Conservation (phyloP, 2,797 vertebrate species). For the Danio tinwini region DNA sequence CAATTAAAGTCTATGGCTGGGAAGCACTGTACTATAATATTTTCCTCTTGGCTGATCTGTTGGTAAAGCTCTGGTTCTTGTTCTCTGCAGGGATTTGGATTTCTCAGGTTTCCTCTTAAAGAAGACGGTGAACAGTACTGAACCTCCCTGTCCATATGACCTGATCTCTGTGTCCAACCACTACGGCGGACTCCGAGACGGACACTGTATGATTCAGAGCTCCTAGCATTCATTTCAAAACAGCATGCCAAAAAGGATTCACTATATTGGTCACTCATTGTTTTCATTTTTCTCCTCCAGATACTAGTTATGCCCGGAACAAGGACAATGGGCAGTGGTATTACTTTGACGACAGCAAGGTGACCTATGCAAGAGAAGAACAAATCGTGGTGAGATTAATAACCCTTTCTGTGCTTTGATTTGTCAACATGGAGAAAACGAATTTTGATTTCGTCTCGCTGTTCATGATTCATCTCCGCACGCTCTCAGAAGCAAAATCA, state of each 20-base stretch:
- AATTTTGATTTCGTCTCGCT: background rate
- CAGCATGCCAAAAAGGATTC: background rate
- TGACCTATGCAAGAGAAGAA: slow-evolving; percentile 83
- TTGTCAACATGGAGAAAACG: background rate
- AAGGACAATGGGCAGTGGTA: slow-evolving; percentile 90
- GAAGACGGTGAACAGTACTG: slow-evolving; percentile 72
- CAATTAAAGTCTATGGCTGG: too few relatives aligned
- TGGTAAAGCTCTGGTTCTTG: background rate
- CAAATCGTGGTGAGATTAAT: slow-evolving; percentile 83
- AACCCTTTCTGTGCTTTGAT: background rate
- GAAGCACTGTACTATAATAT: too few relatives aligned
- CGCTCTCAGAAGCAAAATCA: background rate
- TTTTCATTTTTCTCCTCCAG: slow-evolving; percentile 61
- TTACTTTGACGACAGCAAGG: slow-evolving; percentile 90
- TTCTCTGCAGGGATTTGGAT: slow-evolving; percentile 81
- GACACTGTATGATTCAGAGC: slow-evolving; percentile 81
- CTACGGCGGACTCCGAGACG: slow-evolving; percentile 87
- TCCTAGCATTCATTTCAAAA: background rate
- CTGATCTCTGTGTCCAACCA: slow-evolving; percentile 91
- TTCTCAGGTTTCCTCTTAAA: slow-evolving; percentile 85
- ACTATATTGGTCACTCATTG: background rate
- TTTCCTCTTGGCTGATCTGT: background rate
- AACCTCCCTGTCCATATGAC: slow-evolving; percentile 85
- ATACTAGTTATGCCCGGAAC: slow-evolving; percentile 87
- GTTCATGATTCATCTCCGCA: background rate